Evolutionary conservation across 2,797 vertebrate species (phyloP), one percentile per base, ranked within the genome.

Genomic region (Rhynchonycteris naso): DNA sequence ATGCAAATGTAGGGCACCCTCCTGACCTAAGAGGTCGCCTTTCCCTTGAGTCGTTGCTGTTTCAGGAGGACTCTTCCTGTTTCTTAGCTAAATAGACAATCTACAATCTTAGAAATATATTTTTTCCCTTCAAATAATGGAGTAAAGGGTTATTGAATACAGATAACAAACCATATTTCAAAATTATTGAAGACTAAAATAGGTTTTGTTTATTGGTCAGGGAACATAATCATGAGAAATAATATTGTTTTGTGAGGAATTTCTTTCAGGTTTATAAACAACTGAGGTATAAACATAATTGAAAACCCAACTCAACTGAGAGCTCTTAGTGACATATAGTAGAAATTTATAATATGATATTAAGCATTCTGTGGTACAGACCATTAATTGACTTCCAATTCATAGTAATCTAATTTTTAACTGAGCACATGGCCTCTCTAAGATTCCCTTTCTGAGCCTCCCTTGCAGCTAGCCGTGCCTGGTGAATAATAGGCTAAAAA

Each of bases 151-250:
- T 33, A 30, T 50, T 81, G 38, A 92, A 5, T 75, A n/a, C 19
- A 95, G 28, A 30, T 33, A 16, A 56, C 82, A 94, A 89, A 18
- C 2, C 24, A 18, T 83, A 68, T 93, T 95, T 96, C 69, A 91
- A 92, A 84, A 54, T 71, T 10, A 50, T 14, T 74, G 4, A 66
- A 58, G 18, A 10, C n/a, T 88, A 68, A 76, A 58, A 61, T n/a
- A 90, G 8, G n/a, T 71, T 83, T 59, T 95, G n/a, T 81, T 79
- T 94, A 90, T 90, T 88, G 35, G 33, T 79, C 69, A 95, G 61
- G 21, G 28, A 95, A 79, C 38, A 86, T 58, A 92, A 16, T 71
- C 33, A 21, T 63, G 38, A 78, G 43, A 94, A 92, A 91, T 68
- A 79, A 72, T 16, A 76, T 28, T 71, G 8, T 65, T 95, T 69